Percentiles rank a stretch among this genome's conserved stretches.
phyloP scores from a whole-genome alignment of 2,888 invertebrate genomes.

The Callyntrura guangdongensis region DNA sequence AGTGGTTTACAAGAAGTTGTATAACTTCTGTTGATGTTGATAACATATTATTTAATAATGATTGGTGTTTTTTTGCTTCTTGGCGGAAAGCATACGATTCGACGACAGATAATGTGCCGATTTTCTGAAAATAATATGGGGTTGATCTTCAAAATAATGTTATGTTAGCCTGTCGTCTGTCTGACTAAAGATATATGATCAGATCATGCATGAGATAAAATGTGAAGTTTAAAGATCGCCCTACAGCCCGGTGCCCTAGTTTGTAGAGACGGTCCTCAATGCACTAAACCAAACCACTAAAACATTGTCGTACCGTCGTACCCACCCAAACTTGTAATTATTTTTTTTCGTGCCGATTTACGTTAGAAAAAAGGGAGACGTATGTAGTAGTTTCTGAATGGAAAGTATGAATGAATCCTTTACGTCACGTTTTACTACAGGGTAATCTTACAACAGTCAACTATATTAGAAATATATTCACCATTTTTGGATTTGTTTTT shows the following conservation, averaged over 20 bases:
- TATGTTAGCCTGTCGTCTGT: slow-evolving; percentile 35
- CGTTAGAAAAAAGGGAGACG: too few species aligned
- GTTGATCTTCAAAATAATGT: slow-evolving; percentile 15
- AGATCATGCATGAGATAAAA: too few species aligned
- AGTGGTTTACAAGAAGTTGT: too few species aligned
- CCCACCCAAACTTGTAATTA: background rate
- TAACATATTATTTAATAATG: slow-evolving; percentile 29
- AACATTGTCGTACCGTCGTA: background rate
- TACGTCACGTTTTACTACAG: too few species aligned
- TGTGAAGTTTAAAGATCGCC: too few species aligned
- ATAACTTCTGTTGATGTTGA: background rate
- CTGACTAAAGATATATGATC: background rate
- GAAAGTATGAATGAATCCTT: too few species aligned
- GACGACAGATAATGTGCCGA: background rate
- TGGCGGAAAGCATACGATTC: background rate
- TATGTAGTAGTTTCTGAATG: too few species aligned
- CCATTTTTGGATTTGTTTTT: too few species aligned
- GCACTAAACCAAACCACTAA: background rate
- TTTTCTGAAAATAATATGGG: background rate
- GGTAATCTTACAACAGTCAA: too few species aligned
- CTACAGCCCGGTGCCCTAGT: background rate
- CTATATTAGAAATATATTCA: too few species aligned
- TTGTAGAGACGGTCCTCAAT: background rate
- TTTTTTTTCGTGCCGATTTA: background rate
- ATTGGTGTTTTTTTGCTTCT: background rate